phyloP scores from a whole-genome alignment of 2,797 vertebrate genomes.

The Onychomys torridus region DNA sequence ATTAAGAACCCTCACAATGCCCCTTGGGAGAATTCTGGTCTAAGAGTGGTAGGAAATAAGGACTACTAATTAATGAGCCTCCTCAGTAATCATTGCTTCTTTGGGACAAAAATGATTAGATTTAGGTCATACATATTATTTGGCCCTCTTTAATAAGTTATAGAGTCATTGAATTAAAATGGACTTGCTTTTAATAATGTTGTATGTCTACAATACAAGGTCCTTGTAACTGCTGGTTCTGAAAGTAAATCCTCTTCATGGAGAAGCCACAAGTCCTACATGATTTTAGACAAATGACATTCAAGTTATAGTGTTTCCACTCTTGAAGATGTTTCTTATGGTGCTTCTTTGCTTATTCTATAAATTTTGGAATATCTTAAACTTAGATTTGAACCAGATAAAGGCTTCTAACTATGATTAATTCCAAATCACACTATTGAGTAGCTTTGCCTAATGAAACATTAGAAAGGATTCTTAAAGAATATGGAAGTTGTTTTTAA shows the following conservation, averaged over 20 bases:
- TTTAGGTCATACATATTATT: constrained; percentile 66
- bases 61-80: constrained; percentile 68
- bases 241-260: not conserved
- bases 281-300: constrained; percentile 25
- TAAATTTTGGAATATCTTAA: constrained; percentile 4
- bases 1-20: constrained; percentile 57
- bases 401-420: not conserved
- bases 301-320: not conserved
- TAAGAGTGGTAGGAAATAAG: constrained; percentile 67
- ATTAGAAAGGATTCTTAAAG: constrained; percentile 4
- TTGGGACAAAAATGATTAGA: constrained; percentile 69
- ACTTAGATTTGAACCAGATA: not conserved
- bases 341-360: not conserved
- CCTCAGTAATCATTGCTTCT: constrained; percentile 63
- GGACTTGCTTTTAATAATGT: constrained; percentile 42
- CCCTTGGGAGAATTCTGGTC: constrained; percentile 58
- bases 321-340: not conserved
- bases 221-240: constrained; percentile 28
- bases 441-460: not conserved
- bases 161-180: constrained; percentile 56
- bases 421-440: constrained; percentile 24
- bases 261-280: not conserved
- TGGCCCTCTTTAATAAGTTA: constrained; percentile 57
- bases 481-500: constrained; percentile 32
- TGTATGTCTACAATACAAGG: not conserved